Evolutionary conservation across 2,797 vertebrate genomes (phyloP), one percentile per base, ranked within the genome.

Genomic region (Melanotaenia boesemani): DNA sequence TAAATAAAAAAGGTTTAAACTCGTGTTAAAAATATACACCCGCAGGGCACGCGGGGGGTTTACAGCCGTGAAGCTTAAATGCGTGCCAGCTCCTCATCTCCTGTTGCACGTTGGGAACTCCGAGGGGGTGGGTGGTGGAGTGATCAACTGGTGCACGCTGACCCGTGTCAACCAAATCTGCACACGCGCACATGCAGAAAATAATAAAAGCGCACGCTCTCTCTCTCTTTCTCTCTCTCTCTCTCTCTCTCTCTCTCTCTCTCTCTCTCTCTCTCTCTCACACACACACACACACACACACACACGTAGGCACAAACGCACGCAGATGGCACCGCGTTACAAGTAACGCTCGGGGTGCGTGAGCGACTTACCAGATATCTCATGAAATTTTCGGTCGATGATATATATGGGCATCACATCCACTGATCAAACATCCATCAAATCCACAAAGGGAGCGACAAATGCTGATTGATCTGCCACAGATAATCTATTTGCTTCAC

Each of bases 371-470:
- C 95, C 95, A 93, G 93, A 90, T 94, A 94, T 92, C 81, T 95
- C 94, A 81, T 93, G 93, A 92, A 94, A 93, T 95, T 95, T 95
- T 90, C 94, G 93, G 90, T 95, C 94, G 93, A 95, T 95, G 82
- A 92, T 94, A 89, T 96, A 96, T 91, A 96, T 92, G 91, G 94
- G 95, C 95, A 96, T 95, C 92, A 94, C 95, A 93, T 93, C 93
- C 89, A 92, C 83, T 83, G 89, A 82, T 95, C 93, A 94, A 72
- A 81, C 83, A 86, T 92, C 90, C 90, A 93, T 94, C 89, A 92
- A 87, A 92, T 94, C 91, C 91, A 82, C 88, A 76, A 81, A 90
- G 92, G 88, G 87, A 91, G 85, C 79, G 85, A 69, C 26, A 74
- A 79, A 76, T 77, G 79, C 87, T 69, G 76, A 87, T 89, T 85